phyloP scores from a whole-genome alignment of 2,113 vertebrate species.

The Eolophus roseicapilla region DNA sequence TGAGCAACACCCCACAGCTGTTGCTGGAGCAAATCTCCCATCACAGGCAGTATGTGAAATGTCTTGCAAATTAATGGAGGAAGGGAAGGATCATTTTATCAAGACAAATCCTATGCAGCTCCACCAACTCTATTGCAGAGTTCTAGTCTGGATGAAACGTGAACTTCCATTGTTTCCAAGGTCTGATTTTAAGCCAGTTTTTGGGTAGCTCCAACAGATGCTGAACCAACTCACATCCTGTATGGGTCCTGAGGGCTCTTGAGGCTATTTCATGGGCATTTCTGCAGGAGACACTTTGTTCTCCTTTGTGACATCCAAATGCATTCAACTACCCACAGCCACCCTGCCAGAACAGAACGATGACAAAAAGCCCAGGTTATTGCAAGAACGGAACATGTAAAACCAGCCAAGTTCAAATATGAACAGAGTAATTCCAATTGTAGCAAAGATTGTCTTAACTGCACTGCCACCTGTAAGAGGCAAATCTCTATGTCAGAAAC shows the following conservation, averaged over 20 bases:
- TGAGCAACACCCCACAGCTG: background rate
- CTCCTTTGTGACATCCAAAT: background rate
- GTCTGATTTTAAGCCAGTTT: background rate
- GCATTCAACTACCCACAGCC: background rate
- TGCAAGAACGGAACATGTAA: background rate
- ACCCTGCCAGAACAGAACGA: background rate
- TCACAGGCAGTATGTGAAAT: accelerated
- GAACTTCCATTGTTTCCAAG: background rate
- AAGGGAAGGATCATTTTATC: background rate
- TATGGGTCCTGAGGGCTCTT: background rate
- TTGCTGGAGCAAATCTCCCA: background rate
- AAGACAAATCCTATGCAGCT: background rate
- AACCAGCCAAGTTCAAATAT: background rate
- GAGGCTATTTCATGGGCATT: background rate
- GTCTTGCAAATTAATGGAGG: accelerated
- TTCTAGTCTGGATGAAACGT: background rate
- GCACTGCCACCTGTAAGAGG: background rate
- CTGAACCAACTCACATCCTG: background rate
- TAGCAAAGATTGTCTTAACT: background rate
- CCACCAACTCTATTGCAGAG: background rate
- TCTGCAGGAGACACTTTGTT: slow-evolving; percentile 10
- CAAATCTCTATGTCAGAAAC: background rate
- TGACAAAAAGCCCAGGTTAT: background rate
- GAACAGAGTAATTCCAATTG: background rate
- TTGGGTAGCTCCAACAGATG: background rate